phyloP scores from a whole-genome alignment of 2,113 vertebrate species.

The Carassius gibelio region DNA sequence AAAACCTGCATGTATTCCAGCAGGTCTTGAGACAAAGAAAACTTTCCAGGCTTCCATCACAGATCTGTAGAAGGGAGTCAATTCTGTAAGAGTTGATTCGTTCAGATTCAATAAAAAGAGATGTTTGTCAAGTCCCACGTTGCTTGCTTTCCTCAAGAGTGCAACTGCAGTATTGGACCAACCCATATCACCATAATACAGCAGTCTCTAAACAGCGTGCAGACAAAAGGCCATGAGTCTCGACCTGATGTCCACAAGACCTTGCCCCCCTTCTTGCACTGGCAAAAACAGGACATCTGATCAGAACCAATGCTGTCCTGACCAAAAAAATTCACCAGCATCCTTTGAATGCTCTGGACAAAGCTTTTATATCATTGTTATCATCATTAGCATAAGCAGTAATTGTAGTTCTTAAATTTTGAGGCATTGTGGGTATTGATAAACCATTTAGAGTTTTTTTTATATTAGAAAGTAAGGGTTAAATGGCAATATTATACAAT shows the following conservation, averaged over 20 bases:
- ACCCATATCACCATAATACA: neutral
- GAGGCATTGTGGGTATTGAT: no score
- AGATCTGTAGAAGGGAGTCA: neutral
- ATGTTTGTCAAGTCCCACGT: neutral
- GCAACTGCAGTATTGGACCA: neutral
- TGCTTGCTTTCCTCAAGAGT: neutral
- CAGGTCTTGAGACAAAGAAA: neutral
- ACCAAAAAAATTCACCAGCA: neutral
- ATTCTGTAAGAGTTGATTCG: neutral
- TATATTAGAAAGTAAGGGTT: no score
- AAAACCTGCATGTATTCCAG: neutral
- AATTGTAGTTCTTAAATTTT: no score
- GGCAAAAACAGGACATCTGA: neutral
- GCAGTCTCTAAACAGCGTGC: slow-evolving; percentile 2
- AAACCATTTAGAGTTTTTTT: no score
- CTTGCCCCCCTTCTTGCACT: neutral
- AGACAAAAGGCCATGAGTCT: neutral
- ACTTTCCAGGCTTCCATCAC: neutral
- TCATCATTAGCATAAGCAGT: no score
- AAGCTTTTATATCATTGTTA: no score
- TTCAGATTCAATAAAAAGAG: neutral
- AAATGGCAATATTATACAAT: no score
- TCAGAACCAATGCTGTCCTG: neutral
- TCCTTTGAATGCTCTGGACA: neutral
- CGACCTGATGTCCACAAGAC: neutral